Percentiles rank a stretch among this genome's conserved stretches.
These are phyloP conservation scores for Peromyscus maniculatus DNA, from an alignment of 2,113 vertebrate genomes.

Conservation along the genomic window DNA sequence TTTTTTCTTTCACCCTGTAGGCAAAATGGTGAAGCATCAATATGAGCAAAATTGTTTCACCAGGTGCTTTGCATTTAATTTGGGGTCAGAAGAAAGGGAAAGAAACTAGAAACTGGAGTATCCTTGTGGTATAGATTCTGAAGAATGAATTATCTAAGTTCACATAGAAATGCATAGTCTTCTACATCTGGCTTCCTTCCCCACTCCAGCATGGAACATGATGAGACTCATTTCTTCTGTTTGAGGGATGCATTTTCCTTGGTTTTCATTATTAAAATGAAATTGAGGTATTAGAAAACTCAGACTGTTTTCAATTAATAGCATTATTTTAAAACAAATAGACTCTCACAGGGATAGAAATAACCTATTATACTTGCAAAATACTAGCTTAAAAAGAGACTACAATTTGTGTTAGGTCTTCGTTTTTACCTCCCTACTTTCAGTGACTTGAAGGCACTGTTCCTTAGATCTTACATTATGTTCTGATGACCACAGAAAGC, in stretches of 20 bases:
- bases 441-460: not conserved
- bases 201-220: not conserved
- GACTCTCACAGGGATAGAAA: constrained; percentile 68
- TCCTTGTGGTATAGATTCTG: not conserved
- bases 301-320: constrained; percentile 68
- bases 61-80: not conserved
- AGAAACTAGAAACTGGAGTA: not conserved
- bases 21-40: constrained; percentile 11
- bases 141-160: constrained; percentile 23
- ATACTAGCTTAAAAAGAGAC: constrained; percentile 61
- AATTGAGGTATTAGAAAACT: constrained; percentile 67
- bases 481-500: constrained; percentile 9
- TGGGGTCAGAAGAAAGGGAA: not conserved
- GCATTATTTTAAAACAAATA: constrained; percentile 74
- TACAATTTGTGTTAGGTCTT: not conserved
- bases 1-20: constrained; percentile 24
- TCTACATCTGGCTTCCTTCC: not conserved
- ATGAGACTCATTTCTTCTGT: not conserved
- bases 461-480: not conserved
- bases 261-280: constrained; percentile 69
- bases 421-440: not conserved
- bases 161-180: not conserved
- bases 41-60: constrained; percentile 39
- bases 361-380: constrained; percentile 78
- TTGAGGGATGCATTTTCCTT: constrained; percentile 49